Evolutionary conservation across 2,797 vertebrate genomes (phyloP), one percentile per base, ranked within the genome.

Genomic region (Amazonetta brasiliensis): DNA sequence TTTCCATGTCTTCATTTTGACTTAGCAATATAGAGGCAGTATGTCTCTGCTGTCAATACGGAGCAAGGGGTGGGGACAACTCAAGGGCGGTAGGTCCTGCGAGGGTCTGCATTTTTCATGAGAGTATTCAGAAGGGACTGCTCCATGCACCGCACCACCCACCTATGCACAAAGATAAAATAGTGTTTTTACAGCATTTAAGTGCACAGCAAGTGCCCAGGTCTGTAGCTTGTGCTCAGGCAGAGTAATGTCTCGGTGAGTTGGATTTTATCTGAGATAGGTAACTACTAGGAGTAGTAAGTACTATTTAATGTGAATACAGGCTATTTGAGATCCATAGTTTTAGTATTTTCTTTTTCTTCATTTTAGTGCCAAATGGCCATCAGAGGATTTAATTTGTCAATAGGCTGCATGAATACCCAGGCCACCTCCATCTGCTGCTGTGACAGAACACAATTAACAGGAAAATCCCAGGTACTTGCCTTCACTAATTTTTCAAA

Each of bases 1-100:
- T 96, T 96, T 97, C 96, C 96, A 97, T 97, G 96, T 90, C 94
- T 96, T 97, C 93, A 95, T 92, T 95, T 85, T 90, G 80, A 82
- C 83, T 95, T 86, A 89, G 78, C 64, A 80, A 69, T 89, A 78
- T 48, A 92, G 73, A 64, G 44, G 44, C 66, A 81, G 41, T 9
- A 33, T 28, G 67, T 79, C 79, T 93, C 73, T 93, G 56, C 33
- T 95, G 31, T 75, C 87, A 92, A 56, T 26, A 39, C 23, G 66
- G 66, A 84, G 68, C n/a, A n/a, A 64, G 39, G 64, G 41, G 44
- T 75, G 64, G 54, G 77, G 67, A 50, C 48, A 78, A 1, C 50
- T 83, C 35, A 22, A 90, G 55, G 37, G 21, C 64, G 62, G 20
- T 5, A 71, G 46, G 41, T 28, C 83, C 59, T 82, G 43, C 60